A percentile compares a stretch with the other conserved stretches of the same genome.
Conservation (phyloP, 2,797 vertebrate species). For the Semotilus atromaculatus region DNA sequence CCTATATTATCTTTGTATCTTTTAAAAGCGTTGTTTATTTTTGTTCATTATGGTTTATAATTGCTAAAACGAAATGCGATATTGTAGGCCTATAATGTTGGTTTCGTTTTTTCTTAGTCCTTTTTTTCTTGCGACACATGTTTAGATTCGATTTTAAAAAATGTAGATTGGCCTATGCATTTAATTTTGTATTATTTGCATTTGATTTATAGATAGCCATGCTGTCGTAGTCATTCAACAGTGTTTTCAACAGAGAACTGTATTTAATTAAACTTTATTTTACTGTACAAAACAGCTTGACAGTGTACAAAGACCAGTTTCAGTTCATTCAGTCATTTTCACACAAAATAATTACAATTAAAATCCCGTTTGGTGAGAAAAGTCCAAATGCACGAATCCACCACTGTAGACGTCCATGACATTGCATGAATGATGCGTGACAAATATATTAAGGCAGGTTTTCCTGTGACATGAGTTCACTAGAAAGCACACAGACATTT, state of each 20-base stretch:
- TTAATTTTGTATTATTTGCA: background rate
- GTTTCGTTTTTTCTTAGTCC: background rate
- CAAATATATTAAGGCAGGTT: conserved; percentile 56
- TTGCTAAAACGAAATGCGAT: background rate
- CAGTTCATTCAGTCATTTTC: conserved; percentile 47
- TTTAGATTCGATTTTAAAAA: background rate
- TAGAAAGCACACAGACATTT: conserved; percentile 53
- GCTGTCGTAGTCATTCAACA: background rate
- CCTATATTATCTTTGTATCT: too few relatives aligned
- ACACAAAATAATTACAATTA: background rate
- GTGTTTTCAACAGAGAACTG: conserved; percentile 10
- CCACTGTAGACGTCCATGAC: conserved; percentile 60
- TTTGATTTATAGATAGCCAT: background rate
- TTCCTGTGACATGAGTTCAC: conserved; percentile 53
- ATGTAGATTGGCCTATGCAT: background rate
- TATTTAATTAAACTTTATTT: conserved; percentile 57
- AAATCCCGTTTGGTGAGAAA: conserved; percentile 49
- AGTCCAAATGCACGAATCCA: conserved; percentile 58
- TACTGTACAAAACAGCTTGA: conserved; percentile 66
- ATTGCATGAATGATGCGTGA: conserved; percentile 60
- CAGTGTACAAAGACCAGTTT: conserved; percentile 63
- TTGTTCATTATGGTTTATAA: background rate
- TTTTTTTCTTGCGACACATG: background rate
- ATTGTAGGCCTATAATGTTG: background rate
- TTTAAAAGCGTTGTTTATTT: background rate